Evolutionary conservation across 1,140 invertebrate genomes (phyloP).

Genomic region (Chymomyza costata): DNA sequence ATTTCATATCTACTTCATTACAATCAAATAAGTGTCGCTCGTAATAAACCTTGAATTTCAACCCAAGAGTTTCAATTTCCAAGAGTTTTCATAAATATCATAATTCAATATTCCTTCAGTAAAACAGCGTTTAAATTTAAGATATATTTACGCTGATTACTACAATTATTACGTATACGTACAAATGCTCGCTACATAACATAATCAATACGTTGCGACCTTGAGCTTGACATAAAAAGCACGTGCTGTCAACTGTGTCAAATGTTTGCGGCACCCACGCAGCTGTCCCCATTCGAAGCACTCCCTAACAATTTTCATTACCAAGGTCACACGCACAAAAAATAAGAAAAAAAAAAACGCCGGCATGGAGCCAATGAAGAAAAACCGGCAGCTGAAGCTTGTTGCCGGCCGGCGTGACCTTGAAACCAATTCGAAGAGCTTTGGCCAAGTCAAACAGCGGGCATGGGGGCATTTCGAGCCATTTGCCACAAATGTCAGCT

Average conservation of each 20-base stretch:
- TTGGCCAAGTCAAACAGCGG: too few species aligned
- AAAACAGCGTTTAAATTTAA: too few species aligned
- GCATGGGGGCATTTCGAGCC: conserved; percentile 22
- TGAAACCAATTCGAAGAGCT: conserved; percentile 42
- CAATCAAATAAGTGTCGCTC: too few species aligned
- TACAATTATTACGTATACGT: conserved; percentile 12
- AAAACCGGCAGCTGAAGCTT: conserved; percentile 5
- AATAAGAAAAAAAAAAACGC: background rate
- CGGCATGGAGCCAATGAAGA: conserved; percentile 9
- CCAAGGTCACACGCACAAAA: conserved; percentile 61
- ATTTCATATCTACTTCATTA: too few species aligned
- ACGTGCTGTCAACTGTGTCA: conserved; percentile 68
- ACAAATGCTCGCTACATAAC: conserved; percentile 10
- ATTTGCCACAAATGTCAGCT: conserved; percentile 36
- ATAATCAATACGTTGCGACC: conserved; percentile 54
- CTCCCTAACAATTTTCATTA: conserved; percentile 55
- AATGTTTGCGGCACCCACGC: conserved; percentile 29
- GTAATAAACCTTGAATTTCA: too few species aligned
- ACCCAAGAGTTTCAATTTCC: too few species aligned
- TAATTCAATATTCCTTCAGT: too few species aligned
- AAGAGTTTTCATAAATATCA: too few species aligned
- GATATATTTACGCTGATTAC: too few species aligned
- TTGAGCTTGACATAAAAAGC: conserved; percentile 58
- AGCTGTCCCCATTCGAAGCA: conserved; percentile 13
- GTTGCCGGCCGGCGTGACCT: conserved; percentile 62